phyloP scores from a whole-genome alignment of 2,113 vertebrate genomes.

The Sinosuthora webbiana region DNA sequence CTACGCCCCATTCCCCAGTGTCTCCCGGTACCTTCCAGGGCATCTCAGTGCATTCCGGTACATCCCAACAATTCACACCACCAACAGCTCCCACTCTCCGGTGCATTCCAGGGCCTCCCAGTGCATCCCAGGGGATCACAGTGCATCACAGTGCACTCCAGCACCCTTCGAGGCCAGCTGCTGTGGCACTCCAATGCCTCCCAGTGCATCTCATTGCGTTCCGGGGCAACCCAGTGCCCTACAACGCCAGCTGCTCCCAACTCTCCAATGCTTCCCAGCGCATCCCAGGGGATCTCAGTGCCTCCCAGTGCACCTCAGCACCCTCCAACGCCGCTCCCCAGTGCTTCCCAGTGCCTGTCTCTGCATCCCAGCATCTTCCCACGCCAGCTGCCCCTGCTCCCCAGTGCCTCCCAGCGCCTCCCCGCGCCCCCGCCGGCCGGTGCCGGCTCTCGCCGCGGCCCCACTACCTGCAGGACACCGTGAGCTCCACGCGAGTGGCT shows the following conservation, averaged over 20 bases:
- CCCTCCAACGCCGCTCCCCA: background rate
- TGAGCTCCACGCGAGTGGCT: slow-evolving; percentile 93
- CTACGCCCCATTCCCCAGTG: background rate
- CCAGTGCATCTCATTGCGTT: background rate
- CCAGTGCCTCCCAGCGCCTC: background rate
- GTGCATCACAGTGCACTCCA: background rate
- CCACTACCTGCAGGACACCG: slow-evolving; percentile 89
- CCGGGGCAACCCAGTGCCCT: background rate
- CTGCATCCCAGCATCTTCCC: background rate
- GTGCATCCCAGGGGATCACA: background rate
- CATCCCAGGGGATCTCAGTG: background rate
- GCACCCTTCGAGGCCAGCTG: background rate
- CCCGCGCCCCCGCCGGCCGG: background rate
- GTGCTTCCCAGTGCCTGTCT: background rate
- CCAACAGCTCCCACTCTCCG: background rate
- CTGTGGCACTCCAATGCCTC: background rate
- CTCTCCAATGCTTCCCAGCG: background rate
- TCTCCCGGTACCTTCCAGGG: background rate
- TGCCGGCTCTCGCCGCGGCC: background rate
- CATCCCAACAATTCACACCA: background rate
- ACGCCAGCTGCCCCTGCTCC: background rate
- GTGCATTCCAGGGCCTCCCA: background rate
- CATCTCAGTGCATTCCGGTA: background rate
- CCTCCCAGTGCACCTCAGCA: background rate
- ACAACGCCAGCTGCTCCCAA: background rate